Conservation (phyloP, 1,140 invertebrate genomes). For the Drosophila persimilis region DNA sequence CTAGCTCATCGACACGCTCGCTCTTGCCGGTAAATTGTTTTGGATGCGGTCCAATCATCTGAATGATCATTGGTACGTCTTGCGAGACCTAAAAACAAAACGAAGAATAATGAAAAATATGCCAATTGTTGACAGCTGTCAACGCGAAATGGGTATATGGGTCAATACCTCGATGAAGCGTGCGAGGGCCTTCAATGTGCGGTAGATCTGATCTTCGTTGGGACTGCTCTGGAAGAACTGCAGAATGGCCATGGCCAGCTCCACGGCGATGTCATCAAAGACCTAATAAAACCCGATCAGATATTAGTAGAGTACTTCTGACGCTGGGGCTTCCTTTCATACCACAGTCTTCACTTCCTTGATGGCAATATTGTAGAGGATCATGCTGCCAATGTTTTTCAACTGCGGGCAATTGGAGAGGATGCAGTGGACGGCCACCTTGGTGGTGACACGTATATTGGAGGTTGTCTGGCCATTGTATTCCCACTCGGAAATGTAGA, state of each 20-base stretch:
- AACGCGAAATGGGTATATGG: slow-evolving; percentile 17
- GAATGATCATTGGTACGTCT: slow-evolving; percentile 94
- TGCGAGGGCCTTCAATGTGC: slow-evolving; percentile 90
- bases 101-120: slow-evolving; percentile 25
- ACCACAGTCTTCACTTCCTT: slow-evolving; percentile 99
- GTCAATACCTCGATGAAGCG: slow-evolving; percentile 89
- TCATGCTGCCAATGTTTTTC: slow-evolving; percentile 91
- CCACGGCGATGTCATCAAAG: slow-evolving; percentile 96
- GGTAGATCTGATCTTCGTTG: slow-evolving; percentile 90
- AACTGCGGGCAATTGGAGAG: slow-evolving; percentile 89
- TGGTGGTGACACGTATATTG: slow-evolving; percentile 95
- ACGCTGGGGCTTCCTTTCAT: slow-evolving; percentile 84
- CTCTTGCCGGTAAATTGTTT: slow-evolving; percentile 91
- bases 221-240: slow-evolving; percentile 93
- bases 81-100: slow-evolving; percentile 83
- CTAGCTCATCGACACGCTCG: slow-evolving; percentile 90
- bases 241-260: slow-evolving; percentile 95
- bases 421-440: slow-evolving; percentile 93
- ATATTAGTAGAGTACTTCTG: background rate
- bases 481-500: slow-evolving; percentile 96
- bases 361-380: slow-evolving; percentile 95
- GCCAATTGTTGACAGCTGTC: slow-evolving; percentile 62
- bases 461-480: slow-evolving; percentile 89
- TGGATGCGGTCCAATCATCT: slow-evolving; percentile 96
- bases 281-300: slow-evolving; percentile 85